phyloP scores from a whole-genome alignment of 2,888 invertebrate species.

The Polylopha cassiicola region DNA sequence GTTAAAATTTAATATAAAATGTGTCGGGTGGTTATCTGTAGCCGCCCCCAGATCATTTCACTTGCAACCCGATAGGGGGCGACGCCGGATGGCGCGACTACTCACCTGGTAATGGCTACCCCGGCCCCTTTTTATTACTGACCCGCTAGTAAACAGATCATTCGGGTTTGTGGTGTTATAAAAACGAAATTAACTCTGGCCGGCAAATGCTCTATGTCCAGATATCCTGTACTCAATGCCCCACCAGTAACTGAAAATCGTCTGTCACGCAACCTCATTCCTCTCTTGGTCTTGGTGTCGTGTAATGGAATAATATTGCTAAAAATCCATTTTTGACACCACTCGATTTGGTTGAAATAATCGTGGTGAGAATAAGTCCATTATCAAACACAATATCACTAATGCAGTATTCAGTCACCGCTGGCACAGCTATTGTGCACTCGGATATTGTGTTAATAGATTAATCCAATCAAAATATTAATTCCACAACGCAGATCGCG shows the following conservation, averaged over 20 bases:
- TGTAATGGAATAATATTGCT: too few species aligned
- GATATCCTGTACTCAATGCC: conserved; percentile 55
- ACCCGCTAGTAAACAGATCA: conserved; percentile 78
- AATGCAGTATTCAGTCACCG: conserved; percentile 29
- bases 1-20: conserved; percentile 25
- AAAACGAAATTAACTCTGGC: conserved; percentile 75
- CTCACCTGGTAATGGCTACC: conserved; percentile 69
- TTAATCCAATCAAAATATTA: conserved; percentile 76
- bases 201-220: conserved; percentile 56
- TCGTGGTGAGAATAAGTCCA: conserved; percentile 16
- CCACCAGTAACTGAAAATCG: conserved; percentile 61
- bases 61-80: conserved; percentile 77
- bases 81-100: conserved; percentile 59
- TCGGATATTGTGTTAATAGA: conserved; percentile 68
- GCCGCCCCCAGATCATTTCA: conserved; percentile 73
- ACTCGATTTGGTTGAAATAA: conserved; percentile 7
- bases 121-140: conserved; percentile 76
- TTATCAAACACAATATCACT: conserved; percentile 21
- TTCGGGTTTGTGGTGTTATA: conserved; percentile 77
- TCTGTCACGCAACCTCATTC: conserved; percentile 52
- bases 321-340: too few species aligned
- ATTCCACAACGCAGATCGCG: conserved; percentile 60
- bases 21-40: conserved; percentile 73
- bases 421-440: conserved; percentile 50
- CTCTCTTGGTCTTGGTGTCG: too few species aligned